Conservation (phyloP, 1,140 invertebrate species). For the Eupristina koningsbergeri region DNA sequence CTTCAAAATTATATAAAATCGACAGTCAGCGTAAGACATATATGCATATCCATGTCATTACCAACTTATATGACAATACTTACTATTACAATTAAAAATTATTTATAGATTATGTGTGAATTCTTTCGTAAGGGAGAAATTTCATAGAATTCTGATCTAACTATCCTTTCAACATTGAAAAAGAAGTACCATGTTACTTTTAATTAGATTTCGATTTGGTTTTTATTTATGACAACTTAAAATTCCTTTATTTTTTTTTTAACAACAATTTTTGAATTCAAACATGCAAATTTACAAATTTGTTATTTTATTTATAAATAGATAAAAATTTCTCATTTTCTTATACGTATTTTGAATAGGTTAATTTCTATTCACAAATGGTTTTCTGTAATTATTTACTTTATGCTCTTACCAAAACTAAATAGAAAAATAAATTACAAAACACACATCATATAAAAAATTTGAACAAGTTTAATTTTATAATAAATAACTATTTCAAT, state of each 20-base stretch:
- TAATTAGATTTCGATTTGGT: neutral
- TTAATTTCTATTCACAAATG: too few relatives aligned
- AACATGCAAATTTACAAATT: too few relatives aligned
- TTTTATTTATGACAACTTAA: neutral
- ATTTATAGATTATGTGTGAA: constrained; percentile 25
- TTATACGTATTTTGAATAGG: too few relatives aligned
- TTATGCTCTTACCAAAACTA: too few relatives aligned
- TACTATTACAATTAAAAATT: constrained; percentile 67
- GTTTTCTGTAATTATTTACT: too few relatives aligned
- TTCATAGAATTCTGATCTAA: constrained; percentile 10
- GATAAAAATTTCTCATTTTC: too few relatives aligned
- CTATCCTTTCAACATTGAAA: neutral
- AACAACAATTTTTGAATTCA: too few relatives aligned
- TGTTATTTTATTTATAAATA: too few relatives aligned
- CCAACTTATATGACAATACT: constrained; percentile 56
- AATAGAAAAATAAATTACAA: too few relatives aligned
- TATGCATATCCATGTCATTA: constrained; percentile 5
- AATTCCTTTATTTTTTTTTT: neutral
- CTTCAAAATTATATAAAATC: constrained; percentile 23
- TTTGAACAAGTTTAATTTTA: too few relatives aligned
- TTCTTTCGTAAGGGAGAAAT: constrained; percentile 34
- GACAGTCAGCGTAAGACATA: neutral
- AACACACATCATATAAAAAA: too few relatives aligned
- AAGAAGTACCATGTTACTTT: neutral
- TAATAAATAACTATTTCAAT: too few relatives aligned